Percentiles rank a stretch among this genome's conserved stretches.
phyloP scores from a whole-genome alignment of 2,797 vertebrate genomes.

The Dromococcyx pavoninus region DNA sequence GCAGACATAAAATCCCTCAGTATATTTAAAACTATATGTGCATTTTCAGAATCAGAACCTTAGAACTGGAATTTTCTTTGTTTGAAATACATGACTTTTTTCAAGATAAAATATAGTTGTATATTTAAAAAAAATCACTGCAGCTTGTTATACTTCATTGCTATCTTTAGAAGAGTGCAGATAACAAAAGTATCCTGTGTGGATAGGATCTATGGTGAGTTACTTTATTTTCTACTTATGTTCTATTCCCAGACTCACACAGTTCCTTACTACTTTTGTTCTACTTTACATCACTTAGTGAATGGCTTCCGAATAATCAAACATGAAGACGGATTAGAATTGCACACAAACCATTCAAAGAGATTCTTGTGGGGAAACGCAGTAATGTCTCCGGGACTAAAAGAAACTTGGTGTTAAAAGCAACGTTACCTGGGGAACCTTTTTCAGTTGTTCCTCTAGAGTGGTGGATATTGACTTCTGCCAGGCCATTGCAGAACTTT shows the following conservation, averaged over 20 bases:
- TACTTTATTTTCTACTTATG: background rate
- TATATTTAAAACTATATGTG: background rate
- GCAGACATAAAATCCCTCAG: background rate
- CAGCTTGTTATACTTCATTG: background rate
- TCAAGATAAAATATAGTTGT: background rate
- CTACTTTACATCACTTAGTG: background rate
- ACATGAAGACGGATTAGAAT: background rate
- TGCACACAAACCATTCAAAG: background rate
- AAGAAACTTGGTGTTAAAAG: background rate
- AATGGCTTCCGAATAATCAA: background rate
- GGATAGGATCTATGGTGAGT: background rate
- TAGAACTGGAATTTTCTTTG: background rate
- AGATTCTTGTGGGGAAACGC: background rate
- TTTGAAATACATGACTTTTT: background rate
- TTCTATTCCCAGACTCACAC: background rate
- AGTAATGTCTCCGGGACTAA: background rate
- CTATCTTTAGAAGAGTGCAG: background rate
- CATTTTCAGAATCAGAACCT: background rate
- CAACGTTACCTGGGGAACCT: conserved; percentile 83
- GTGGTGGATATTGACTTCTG: conserved; percentile 82
- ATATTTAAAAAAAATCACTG: background rate
- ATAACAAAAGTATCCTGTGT: background rate
- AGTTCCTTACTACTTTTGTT: background rate
- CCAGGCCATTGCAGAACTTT: conserved; percentile 87
- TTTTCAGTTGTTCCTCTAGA: conserved; percentile 81